Evolutionary conservation across 2,888 invertebrate genomes (phyloP), one percentile per base, ranked within the genome.

Genomic region (Diaperis boleti): DNA sequence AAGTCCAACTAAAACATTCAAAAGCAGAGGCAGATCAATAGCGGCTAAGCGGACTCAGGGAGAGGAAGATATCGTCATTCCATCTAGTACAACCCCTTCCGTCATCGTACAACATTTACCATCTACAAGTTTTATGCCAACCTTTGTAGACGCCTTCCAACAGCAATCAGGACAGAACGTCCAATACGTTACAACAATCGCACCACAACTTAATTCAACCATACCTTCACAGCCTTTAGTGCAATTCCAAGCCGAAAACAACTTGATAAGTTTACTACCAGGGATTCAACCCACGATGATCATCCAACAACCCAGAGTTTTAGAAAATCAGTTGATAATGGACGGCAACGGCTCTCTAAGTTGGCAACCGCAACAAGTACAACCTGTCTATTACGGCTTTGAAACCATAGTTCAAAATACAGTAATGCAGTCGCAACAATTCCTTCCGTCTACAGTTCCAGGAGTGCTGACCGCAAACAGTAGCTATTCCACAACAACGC

Each of bases 361-460:
- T 41, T 81, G 80, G 80, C 64, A 73, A n/a, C 56, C 50, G 13
- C 65, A 72, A 47, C 66, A 72, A 7, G 88, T 89, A 10, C 91
- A 91, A 72, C 92, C 92, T 2, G 88, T 93, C 73, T 92, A 92
- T 74, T 92, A 92, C 72, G 92, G 92, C 0, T 83, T 93, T 66
- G 93, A 94, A 82, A 93, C 93, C 0, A 92, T 93, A 55, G 93
- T 94, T 1, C 92, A 92, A 79, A 94, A 93, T 74, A 93, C 93
- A 2, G 92, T 93, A 0, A 92, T 93, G 92, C 92, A 92, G n/a
- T 92, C 92, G 14, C 92, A 92, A 76, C 93, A 93, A 76, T 92
- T 92, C 76, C 88, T 93, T 10, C 90, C 92, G 2, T 91, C 91
- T 1, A 89, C 92, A 3, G 89, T 92, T 84, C 92, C 91, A 64